phyloP scores from a whole-genome alignment of 1,140 invertebrate species.

The Pseudachorutes palmiensis region DNA sequence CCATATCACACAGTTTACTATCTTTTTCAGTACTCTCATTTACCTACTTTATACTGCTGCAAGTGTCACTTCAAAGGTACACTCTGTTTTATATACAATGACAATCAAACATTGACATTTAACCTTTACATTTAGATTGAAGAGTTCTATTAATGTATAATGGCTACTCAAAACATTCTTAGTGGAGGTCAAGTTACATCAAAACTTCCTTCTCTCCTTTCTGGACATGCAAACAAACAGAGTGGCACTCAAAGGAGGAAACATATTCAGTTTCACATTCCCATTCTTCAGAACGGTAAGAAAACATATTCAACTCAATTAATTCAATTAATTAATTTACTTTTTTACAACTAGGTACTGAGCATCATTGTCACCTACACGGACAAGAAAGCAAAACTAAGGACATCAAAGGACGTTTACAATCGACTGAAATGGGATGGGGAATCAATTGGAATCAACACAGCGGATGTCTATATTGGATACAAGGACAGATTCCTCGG shows the following conservation, averaged over 20 bases:
- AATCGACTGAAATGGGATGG: conserved; percentile 23
- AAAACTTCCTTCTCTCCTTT: not conserved
- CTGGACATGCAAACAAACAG: not conserved
- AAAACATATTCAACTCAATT: not conserved
- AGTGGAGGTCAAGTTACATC: not conserved
- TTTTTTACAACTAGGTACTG: too few species aligned
- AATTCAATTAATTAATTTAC: too few species aligned
- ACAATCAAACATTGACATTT: not conserved
- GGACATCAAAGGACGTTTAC: conserved; percentile 24
- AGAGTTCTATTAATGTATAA: not conserved
- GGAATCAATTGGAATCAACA: conserved; percentile 2
- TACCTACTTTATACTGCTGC: not conserved
- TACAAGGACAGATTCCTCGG: conserved; percentile 28
- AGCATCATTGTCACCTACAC: too few species aligned
- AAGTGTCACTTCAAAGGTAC: not conserved
- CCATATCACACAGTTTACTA: not conserved
- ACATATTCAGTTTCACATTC: not conserved
- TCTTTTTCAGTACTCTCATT: not conserved
- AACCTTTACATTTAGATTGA: not conserved
- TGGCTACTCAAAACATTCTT: not conserved
- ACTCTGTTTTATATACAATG: not conserved
- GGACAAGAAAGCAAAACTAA: conserved; percentile 18
- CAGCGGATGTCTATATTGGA: conserved; percentile 17
- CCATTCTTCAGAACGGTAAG: not conserved
- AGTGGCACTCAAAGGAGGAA: not conserved